Evolutionary conservation across 2,888 invertebrate species (phyloP).

Genomic region (Xylota segnis): DNA sequence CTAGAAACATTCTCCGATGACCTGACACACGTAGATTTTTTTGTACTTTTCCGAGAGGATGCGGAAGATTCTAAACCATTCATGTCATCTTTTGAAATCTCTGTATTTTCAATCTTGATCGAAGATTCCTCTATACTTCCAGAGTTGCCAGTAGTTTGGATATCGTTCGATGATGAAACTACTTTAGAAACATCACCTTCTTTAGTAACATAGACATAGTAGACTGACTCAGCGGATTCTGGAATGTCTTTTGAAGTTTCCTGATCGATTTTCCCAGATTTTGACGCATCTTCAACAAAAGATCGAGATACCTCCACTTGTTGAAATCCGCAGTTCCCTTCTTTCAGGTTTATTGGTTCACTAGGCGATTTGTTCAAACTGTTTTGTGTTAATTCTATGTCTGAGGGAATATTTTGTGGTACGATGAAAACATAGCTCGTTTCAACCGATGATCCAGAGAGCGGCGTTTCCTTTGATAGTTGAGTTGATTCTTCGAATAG

Average conservation of each 20-base stretch:
- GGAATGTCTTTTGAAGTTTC: not conserved
- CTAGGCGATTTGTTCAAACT: not conserved
- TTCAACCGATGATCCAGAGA: not conserved
- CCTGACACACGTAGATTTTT: not conserved
- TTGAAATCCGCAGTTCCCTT: not conserved
- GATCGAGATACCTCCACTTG: too few species aligned
- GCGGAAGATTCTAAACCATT: not conserved
- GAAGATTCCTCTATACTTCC: not conserved
- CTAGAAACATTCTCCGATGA: not conserved
- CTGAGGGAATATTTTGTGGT: conserved; percentile 35
- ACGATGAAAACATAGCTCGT: conserved; percentile 26
- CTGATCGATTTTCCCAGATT: not conserved
- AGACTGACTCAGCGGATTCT: not conserved
- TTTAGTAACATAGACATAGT: not conserved
- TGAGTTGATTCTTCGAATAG: not conserved
- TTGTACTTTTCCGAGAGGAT: not conserved
- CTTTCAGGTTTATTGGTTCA: not conserved
- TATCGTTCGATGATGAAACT: not conserved
- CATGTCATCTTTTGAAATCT: not conserved
- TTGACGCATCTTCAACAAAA: not conserved
- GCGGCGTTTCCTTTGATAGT: not conserved
- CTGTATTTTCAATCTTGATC: not conserved
- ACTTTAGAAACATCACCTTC: not conserved
- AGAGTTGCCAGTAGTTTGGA: not conserved
- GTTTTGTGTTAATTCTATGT: conserved; percentile 29